Evolutionary conservation across 2,113 vertebrate genomes (phyloP).

Genomic region (Sprattus sprattus): DNA sequence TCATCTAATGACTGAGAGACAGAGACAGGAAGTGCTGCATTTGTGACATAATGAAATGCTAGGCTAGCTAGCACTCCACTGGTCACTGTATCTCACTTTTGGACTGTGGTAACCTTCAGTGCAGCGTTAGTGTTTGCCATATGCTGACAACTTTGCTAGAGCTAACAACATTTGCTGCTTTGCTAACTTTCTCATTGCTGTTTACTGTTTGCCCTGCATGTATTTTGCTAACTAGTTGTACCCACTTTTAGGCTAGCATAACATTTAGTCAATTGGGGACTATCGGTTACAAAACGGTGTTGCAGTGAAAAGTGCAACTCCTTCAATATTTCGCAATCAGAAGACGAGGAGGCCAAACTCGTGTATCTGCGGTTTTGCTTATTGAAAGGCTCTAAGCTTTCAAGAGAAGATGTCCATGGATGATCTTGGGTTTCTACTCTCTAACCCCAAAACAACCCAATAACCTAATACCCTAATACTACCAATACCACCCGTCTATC

Average conservation of each 20-base stretch:
- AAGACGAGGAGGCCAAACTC: too few species aligned
- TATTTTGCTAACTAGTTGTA: background rate
- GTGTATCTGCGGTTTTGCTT: too few species aligned
- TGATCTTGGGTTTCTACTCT: too few species aligned
- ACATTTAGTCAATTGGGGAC: background rate
- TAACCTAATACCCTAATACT: too few species aligned
- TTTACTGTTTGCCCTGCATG: background rate
- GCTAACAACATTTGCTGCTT: background rate
- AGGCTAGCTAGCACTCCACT: background rate
- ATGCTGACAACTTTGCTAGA: too few species aligned
- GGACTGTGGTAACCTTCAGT: background rate
- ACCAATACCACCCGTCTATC: too few species aligned
- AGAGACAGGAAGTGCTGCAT: background rate
- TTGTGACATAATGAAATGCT: background rate
- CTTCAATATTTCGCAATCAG: too few species aligned
- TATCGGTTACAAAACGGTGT: too few species aligned
- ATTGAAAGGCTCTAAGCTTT: too few species aligned
- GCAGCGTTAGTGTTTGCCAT: too few species aligned
- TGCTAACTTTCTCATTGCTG: background rate
- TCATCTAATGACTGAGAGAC: background rate
- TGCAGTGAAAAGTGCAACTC: background rate
- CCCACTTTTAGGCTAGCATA: background rate
- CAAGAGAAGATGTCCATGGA: too few species aligned
- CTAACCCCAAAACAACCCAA: too few species aligned
- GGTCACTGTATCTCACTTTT: background rate